phyloP scores from a whole-genome alignment of 2,797 vertebrate genomes.

The Poecilia picta region DNA sequence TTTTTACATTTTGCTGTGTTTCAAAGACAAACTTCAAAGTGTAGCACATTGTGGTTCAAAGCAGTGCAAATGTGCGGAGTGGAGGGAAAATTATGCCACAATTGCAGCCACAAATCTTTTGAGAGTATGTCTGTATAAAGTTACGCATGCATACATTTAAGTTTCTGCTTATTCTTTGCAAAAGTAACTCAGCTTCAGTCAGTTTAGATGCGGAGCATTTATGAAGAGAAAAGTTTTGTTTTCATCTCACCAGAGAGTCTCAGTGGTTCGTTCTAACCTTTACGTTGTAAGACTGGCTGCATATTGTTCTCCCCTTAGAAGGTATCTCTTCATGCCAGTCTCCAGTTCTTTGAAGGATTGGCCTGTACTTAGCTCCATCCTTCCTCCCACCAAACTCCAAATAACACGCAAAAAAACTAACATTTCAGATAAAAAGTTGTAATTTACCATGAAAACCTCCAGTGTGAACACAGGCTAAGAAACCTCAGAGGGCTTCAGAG shows the following conservation, averaged over 20 bases:
- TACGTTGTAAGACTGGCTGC: not conserved
- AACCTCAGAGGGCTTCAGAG: not conserved
- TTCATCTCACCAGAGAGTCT: not conserved
- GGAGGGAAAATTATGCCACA: not conserved
- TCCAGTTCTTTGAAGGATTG: not conserved
- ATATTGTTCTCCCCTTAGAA: not conserved
- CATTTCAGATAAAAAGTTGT: not conserved
- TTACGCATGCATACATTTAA: not conserved
- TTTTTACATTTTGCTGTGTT: not conserved
- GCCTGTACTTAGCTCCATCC: not conserved
- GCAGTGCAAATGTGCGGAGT: not conserved
- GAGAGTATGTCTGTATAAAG: not conserved
- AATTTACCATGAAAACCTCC: not conserved
- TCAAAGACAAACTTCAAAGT: conserved; percentile 3
- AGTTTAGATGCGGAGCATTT: not conserved
- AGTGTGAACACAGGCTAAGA: not conserved
- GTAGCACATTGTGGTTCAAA: not conserved
- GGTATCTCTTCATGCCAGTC: not conserved
- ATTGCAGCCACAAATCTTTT: not conserved
- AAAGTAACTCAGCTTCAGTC: not conserved
- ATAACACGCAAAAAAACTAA: not conserved
- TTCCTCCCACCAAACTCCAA: not conserved
- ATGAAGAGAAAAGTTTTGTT: not conserved
- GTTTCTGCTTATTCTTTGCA: conserved; percentile 1
- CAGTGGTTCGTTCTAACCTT: not conserved